A percentile compares a stretch with the other conserved stretches of the same genome.
Evolutionary conservation across 2,888 invertebrate species (phyloP).

Genomic region (Thecophora atra): DNA sequence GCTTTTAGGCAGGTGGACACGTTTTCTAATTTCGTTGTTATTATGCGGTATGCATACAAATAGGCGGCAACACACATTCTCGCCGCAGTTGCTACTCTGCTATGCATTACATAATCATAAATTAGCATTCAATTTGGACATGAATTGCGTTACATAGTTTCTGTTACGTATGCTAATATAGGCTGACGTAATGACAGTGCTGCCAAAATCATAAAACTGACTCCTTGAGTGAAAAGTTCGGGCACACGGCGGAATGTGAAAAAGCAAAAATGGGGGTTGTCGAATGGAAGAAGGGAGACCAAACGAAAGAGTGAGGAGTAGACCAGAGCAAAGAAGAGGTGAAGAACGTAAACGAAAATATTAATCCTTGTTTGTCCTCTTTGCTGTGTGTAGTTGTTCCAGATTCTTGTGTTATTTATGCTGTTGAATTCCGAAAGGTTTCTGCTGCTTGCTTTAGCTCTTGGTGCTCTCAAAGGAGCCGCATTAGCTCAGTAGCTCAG

Average conservation of each 20-base stretch:
- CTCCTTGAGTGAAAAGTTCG: neutral
- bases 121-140: constrained; percentile 37
- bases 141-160: constrained; percentile 30
- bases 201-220: constrained; percentile 19
- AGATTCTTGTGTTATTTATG: neutral
- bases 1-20: neutral
- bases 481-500: too few species aligned
- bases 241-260: neutral
- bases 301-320: too few species aligned
- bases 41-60: neutral
- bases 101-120: constrained; percentile 30
- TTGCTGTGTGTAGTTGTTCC: neutral
- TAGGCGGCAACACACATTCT: neutral
- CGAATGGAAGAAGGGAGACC: neutral
- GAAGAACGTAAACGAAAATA: too few species aligned
- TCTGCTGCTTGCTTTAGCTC: neutral
- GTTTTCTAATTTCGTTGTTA: neutral
- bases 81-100: neutral
- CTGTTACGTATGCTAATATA: constrained; percentile 11
- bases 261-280: neutral
- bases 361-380: too few species aligned
- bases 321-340: too few species aligned
- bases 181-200: constrained; percentile 29
- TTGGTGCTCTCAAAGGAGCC: neutral
- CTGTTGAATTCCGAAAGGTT: neutral